A percentile compares a stretch with the other conserved stretches of the same genome.
phyloP scores from a whole-genome alignment of 2,113 vertebrate species.

The Sturnus vulgaris region DNA sequence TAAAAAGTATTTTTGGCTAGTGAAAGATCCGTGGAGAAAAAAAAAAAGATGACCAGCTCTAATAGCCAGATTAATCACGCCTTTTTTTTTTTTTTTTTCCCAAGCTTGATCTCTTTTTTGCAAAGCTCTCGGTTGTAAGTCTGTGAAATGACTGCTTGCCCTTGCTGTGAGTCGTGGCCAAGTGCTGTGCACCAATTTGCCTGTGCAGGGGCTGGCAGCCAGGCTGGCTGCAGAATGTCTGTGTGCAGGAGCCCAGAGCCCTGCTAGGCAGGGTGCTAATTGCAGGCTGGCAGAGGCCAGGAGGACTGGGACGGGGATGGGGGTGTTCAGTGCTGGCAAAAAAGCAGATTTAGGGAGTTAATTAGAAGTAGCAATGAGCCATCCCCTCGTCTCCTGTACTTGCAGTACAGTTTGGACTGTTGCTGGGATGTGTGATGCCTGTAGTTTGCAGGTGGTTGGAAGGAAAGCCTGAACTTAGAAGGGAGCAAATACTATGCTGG shows the following conservation, averaged over 20 bases:
- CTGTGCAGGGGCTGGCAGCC: background rate
- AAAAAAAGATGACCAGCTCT: background rate
- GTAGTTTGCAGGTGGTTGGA: background rate
- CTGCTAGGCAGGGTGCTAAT: background rate
- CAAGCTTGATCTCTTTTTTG: background rate
- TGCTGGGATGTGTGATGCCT: background rate
- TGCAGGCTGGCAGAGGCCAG: background rate
- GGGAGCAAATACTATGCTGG: rapidly evolving
- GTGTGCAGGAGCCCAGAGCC: background rate
- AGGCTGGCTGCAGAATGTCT: background rate
- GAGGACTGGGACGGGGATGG: background rate
- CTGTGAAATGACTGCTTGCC: background rate
- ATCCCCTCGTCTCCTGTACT: background rate
- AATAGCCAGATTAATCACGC: background rate
- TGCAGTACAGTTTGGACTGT: background rate
- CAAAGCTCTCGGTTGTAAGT: background rate
- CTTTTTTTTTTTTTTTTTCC: too few species aligned
- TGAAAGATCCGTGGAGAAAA: background rate
- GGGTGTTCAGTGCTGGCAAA: background rate
- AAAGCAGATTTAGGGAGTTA: background rate
- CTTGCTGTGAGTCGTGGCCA: background rate
- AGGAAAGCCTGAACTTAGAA: background rate
- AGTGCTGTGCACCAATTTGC: background rate
- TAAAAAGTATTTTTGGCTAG: background rate
- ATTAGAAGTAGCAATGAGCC: background rate